Evolutionary conservation across 2,888 invertebrate genomes (phyloP), one percentile per base, ranked within the genome.

Genomic region (Altica lythri): DNA sequence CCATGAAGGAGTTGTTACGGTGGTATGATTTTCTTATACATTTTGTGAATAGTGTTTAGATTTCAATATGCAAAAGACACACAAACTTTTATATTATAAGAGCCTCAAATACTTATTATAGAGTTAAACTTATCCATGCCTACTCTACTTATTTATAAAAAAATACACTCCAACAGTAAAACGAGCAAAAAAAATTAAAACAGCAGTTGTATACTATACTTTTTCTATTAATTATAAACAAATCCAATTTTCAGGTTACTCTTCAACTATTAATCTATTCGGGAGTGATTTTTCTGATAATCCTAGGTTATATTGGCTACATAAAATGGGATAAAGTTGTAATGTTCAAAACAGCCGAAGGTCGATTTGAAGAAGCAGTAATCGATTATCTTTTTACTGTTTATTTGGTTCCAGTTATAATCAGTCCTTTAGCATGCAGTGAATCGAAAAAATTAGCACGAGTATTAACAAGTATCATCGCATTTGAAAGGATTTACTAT

Each of bases 331-430:
- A 84, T 64, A 83, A 83, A 58, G 82, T 86, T 1, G 80, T 82
- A 64, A 81, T 86, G 55, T 75, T 85, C 12, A 76, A 79, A 37
- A 80, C 83, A 0, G 75, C 83, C 1, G 86, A 85, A 68, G 86
- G 86, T 0, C 82, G 85, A 60, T 88, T 88, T 57, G 88, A 88
- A 64, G 88, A 88, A 72, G 86, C 86, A 0, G 88, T 88, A 0
- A 88, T 88, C 64, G 87, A 86, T 53, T 88, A 88, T 68, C 76
- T 88, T 0, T 88, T 88, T 64, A 81, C 86, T n/a, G 85, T 88
- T 0, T 88, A 88, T 68, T 77, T 88, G 55, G 78, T 88, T 54
- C 88, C 88, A 0, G 79, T 87, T 65, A 73, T 83, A 9, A 74
- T 80, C 0, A 80, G 86, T 34, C 86, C 86, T 0, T 79, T 88